Percentiles rank a stretch among this genome's conserved stretches.
phyloP scores from a whole-genome alignment of 2,797 vertebrate species.

The Yasuhikotakia modesta region DNA sequence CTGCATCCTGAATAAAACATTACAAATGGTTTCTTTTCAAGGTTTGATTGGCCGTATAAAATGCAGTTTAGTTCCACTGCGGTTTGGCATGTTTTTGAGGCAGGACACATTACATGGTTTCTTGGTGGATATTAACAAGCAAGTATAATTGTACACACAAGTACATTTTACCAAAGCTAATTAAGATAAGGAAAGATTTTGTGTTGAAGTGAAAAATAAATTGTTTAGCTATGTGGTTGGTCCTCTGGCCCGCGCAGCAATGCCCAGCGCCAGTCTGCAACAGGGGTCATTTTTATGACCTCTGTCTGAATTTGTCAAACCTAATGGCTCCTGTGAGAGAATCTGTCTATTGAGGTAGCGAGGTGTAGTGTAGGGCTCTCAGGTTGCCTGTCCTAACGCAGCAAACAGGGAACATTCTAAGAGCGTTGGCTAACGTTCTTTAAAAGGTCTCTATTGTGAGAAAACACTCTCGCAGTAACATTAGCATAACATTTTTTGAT shows the following conservation, averaged over 20 bases:
- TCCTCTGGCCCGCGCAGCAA: constrained; percentile 60
- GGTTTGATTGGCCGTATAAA: constrained; percentile 6
- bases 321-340: constrained; percentile 71
- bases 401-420: too few relatives aligned
- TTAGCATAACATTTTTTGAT: too few relatives aligned
- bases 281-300: constrained; percentile 68
- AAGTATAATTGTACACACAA: constrained; percentile 25
- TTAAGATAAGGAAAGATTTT: constrained; percentile 51
- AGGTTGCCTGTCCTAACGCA: constrained; percentile 50
- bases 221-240: constrained; percentile 64
- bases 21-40: constrained; percentile 10
- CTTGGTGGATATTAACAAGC: constrained; percentile 17
- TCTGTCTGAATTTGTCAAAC: constrained; percentile 70
- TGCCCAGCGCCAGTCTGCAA: constrained; percentile 61
- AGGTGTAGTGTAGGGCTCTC: constrained; percentile 41
- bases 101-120: background rate
- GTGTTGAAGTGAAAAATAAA: background rate
- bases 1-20: constrained; percentile 13
- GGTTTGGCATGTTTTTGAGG: constrained; percentile 24
- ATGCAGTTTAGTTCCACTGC: background rate
- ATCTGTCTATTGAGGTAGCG: constrained; percentile 62
- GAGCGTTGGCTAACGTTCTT: too few relatives aligned
- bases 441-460: too few relatives aligned
- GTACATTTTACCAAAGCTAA: background rate
- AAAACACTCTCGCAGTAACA: too few relatives aligned